Conservation (phyloP, 2,113 vertebrate genomes). For the Otis tarda region DNA sequence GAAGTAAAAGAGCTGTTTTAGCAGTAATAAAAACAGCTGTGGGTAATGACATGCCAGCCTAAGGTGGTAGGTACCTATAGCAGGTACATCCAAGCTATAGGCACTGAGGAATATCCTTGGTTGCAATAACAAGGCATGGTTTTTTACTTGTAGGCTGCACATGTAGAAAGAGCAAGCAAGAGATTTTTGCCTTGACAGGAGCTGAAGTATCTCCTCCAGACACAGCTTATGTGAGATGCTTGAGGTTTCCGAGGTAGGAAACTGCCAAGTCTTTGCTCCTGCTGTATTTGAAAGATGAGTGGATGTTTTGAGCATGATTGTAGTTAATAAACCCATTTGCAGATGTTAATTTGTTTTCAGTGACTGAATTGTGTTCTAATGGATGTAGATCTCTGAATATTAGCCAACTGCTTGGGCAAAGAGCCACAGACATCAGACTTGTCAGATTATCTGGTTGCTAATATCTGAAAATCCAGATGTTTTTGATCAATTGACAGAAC, state of each 20-base stretch:
- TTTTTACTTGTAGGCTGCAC: not conserved
- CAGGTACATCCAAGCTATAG: not conserved
- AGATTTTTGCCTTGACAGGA: not conserved
- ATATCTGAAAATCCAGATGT: not conserved
- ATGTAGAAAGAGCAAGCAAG: not conserved
- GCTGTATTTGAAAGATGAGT: not conserved
- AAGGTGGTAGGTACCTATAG: not conserved
- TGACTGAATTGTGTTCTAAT: not conserved
- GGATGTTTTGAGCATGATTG: not conserved
- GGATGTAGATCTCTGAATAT: not conserved
- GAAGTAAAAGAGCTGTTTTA: not conserved
- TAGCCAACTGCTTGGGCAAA: not conserved
- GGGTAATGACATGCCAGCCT: not conserved
- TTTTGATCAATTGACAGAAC: not conserved
- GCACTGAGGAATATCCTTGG: not conserved
- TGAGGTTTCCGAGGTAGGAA: conserved; percentile 21
- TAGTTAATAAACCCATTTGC: not conserved
- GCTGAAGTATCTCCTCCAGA: not conserved
- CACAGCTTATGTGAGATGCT: not conserved
- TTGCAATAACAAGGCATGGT: not conserved
- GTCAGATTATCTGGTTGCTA: not conserved
- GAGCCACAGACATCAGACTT: not conserved
- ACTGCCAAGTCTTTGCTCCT: not conserved
- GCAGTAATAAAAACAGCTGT: not conserved
- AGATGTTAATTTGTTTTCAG: not conserved